Conservation (phyloP, 1,140 invertebrate genomes). For the Solen grandis region DNA sequence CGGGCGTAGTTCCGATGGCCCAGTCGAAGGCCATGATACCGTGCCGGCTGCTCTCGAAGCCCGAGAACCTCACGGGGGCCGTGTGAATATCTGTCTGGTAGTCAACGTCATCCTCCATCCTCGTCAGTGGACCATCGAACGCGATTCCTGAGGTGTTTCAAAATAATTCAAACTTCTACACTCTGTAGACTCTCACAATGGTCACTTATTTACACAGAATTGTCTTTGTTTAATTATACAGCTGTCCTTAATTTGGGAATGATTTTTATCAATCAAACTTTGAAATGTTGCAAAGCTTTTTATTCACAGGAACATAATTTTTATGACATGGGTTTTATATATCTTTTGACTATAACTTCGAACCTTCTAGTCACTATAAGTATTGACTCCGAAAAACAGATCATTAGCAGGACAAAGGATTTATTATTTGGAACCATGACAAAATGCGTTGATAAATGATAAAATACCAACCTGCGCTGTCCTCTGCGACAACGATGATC, state of each 20-base stretch:
- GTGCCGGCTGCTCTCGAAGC: conserved; percentile 58
- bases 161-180: background rate
- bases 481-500: conserved; percentile 65
- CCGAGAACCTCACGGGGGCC: conserved; percentile 60
- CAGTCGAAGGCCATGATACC: too few species aligned
- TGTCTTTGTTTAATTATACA: background rate
- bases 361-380: too few species aligned
- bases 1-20: conserved; percentile 65
- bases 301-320: too few species aligned
- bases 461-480: conserved; percentile 60
- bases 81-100: conserved; percentile 59
- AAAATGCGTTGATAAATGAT: background rate
- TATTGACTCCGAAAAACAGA: background rate
- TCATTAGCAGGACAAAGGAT: background rate
- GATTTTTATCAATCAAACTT: too few species aligned
- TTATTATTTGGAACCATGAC: background rate
- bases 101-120: conserved; percentile 45
- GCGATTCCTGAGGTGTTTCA: conserved; percentile 54
- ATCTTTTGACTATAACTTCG: too few species aligned
- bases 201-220: background rate
- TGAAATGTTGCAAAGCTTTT: too few species aligned
- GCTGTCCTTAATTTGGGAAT: too few species aligned
- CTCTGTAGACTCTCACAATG: background rate
- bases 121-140: conserved; percentile 58
- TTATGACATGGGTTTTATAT: too few species aligned